Percentiles rank a stretch among this genome's conserved stretches.
Evolutionary conservation across 1,140 invertebrate genomes (phyloP).

Genomic region (Brachionus angularis): DNA sequence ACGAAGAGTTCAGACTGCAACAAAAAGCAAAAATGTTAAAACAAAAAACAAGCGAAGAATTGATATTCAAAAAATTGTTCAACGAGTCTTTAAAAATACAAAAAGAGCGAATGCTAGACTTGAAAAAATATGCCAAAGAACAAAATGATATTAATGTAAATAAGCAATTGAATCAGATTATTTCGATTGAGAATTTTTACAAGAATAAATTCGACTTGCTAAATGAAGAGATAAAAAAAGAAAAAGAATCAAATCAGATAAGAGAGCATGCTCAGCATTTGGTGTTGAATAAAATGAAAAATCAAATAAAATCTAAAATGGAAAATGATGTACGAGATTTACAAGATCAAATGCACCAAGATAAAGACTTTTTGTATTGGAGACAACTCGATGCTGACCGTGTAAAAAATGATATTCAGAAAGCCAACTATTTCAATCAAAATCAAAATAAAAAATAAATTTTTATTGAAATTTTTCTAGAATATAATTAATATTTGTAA

Average conservation of each 20-base stretch:
- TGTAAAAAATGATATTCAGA: constrained; percentile 51
- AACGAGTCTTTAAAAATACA: constrained; percentile 56
- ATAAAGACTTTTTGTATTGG: constrained; percentile 56
- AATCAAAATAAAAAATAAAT: constrained; percentile 22
- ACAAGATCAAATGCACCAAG: constrained; percentile 53
- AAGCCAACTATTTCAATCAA: constrained; percentile 47
- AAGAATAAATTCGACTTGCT: constrained; percentile 32
- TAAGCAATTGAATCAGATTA: constrained; percentile 52
- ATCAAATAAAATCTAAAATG: constrained; percentile 55
- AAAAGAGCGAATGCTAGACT: constrained; percentile 54
- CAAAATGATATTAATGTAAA: constrained; percentile 49
- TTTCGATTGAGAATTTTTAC: constrained; percentile 55
- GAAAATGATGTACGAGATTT: constrained; percentile 54
- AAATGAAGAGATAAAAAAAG: constrained; percentile 34
- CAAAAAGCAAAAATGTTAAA: constrained; percentile 55
- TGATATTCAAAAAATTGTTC: constrained; percentile 56
- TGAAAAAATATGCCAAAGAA: constrained; percentile 55
- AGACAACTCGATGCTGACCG: constrained; percentile 55
- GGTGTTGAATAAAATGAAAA: constrained; percentile 54
- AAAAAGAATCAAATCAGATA: neutral
- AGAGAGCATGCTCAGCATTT: constrained; percentile 45
- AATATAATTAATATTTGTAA: neutral
- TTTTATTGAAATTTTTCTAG: constrained; percentile 11
- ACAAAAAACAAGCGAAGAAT: constrained; percentile 54
- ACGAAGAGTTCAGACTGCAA: constrained; percentile 55